Evolutionary conservation across 2,797 vertebrate species (phyloP).

Genomic region (Pogoniulus pusillus): DNA sequence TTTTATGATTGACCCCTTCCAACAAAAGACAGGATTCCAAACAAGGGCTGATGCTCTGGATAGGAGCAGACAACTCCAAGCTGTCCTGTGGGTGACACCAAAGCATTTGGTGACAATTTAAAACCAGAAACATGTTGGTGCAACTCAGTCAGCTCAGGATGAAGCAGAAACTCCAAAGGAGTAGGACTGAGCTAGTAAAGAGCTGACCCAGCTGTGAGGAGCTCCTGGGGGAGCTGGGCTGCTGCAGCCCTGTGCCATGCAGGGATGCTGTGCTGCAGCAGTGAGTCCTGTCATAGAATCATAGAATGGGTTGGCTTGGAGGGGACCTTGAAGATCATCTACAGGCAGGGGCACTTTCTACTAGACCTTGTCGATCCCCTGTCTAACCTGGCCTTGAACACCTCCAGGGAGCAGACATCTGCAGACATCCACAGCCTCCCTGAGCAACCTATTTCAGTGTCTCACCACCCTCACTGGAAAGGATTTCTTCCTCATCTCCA

Average conservation of each 20-base stretch:
- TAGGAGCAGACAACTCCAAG: not conserved
- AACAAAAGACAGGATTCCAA: not conserved
- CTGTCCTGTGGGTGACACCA: not conserved
- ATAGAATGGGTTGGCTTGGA: too few relatives aligned
- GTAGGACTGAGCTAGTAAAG: not conserved
- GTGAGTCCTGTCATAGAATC: not conserved
- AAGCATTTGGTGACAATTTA: not conserved
- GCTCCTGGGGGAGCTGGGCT: not conserved
- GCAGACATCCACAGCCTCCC: too few relatives aligned
- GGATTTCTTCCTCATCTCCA: too few relatives aligned
- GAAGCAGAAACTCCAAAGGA: not conserved
- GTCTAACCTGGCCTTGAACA: too few relatives aligned
- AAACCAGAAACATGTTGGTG: not conserved
- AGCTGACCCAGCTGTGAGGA: not conserved
- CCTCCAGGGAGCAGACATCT: too few relatives aligned
- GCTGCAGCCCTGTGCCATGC: not conserved
- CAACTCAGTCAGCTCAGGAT: not conserved
- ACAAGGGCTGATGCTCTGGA: not conserved
- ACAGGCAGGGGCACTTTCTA: too few relatives aligned
- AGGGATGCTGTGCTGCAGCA: not conserved
- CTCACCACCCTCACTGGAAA: too few relatives aligned
- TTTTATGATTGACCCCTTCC: not conserved
- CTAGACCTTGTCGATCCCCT: too few relatives aligned
- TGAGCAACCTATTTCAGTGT: too few relatives aligned
- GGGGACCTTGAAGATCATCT: too few relatives aligned